Base-by-base conservation (phyloP, 2,797 vertebrate species). In the Gorsachius magnificus region DNA sequence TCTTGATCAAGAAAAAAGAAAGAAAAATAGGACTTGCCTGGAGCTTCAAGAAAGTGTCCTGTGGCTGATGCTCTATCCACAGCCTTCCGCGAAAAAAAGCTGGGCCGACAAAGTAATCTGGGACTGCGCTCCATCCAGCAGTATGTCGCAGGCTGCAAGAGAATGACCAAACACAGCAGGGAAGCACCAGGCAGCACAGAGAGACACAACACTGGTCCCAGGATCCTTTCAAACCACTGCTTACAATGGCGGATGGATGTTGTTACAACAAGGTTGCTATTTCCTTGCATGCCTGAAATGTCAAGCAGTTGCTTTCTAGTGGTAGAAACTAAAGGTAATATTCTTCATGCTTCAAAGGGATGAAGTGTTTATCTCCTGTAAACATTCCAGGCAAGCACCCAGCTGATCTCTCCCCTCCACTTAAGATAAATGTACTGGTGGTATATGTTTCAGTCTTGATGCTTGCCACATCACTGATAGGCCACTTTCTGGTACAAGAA, bases 21-120 rank as follows among this genome's bases (percentile, higher is more conserved):
- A 28, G 8, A 31, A 28, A 61, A 36, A 16, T 2, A 46, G 20
- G 21, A 93, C 98, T 87, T 83, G 99, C 99, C 93, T 98, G 98
- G 20, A 99, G 97, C 95, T 99, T 99, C 81, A 99, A 54, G 96
- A 99, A 99, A 1, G 99, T 99, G 97, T 99, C 99, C 46, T 98
- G 98, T 1, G 99, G 99, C 95, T 98, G 97, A 13, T 98, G 97
- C 9, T 98, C 98, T 20, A 98, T 97, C 54, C 98, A 98, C 87
- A 99, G 84, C 85, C 97, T 97, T 9, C 99, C 99, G 18, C 99
- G 97, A 95, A 99, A 99, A 78, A 99, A 99, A 4, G 98, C 98
- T 1, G 99, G 99, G 41, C 99, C 98, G 0, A 85, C 95, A 5
- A 98, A 98, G 7, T 92, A 95, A 84, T 99, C 97, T 0, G 98